Evolutionary conservation across 1,140 invertebrate species (phyloP).

Genomic region (Panagrolaimus sp.): DNA sequence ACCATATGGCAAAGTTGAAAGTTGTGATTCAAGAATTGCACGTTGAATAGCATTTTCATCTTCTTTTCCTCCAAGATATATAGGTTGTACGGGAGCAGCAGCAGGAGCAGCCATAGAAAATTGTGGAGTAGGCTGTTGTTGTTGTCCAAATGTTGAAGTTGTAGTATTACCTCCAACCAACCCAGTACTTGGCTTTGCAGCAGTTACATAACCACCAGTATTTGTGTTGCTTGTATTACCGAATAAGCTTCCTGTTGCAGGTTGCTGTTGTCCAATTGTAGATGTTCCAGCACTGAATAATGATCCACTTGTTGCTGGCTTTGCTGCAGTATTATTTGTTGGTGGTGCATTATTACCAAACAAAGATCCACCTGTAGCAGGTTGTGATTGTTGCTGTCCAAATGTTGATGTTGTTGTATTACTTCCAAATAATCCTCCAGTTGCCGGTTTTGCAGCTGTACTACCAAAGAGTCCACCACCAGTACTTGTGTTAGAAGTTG

Average conservation of each 20-base stretch:
- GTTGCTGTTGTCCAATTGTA: no score
- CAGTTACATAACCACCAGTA: background rate
- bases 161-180: conserved; percentile 7
- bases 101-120: background rate
- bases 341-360: background rate
- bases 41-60: conserved; percentile 24
- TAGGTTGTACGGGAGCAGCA: background rate
- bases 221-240: no score
- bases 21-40: conserved; percentile 35
- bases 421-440: background rate
- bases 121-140: background rate
- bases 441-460: background rate
- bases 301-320: no score
- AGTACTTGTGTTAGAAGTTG: background rate
- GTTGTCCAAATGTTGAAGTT: background rate
- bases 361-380: background rate
- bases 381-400: background rate
- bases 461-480: background rate
- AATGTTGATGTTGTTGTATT: background rate
- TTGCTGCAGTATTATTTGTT: no score
- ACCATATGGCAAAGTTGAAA: conserved; percentile 34
- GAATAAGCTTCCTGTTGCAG: no score
- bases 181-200: background rate
- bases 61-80: conserved; percentile 17
- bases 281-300: no score